Conservation (phyloP, 1,140 invertebrate species). For the Reticulitermes speratus region DNA sequence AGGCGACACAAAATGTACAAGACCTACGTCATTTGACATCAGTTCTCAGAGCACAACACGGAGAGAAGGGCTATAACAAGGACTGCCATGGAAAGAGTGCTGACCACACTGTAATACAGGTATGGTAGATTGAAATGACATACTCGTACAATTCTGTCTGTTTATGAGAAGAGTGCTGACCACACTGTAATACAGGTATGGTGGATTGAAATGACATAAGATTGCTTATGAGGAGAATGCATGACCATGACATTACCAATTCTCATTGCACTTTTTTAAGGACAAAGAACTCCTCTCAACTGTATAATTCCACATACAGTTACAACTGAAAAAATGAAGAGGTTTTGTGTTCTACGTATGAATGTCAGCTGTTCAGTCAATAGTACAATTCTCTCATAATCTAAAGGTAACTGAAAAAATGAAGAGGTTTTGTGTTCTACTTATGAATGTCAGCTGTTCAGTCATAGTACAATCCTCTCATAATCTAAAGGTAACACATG, state of each 20-base stretch:
- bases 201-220: not conserved
- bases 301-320: too few species aligned
- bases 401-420: too few species aligned
- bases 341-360: too few species aligned
- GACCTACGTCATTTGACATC: conserved; percentile 69
- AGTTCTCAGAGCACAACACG: conserved; percentile 63
- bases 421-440: too few species aligned
- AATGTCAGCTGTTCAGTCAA: too few species aligned
- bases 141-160: conserved; percentile 30
- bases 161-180: conserved; percentile 77
- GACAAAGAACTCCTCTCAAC: too few species aligned
- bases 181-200: conserved; percentile 69
- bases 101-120: conserved; percentile 68
- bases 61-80: conserved; percentile 71
- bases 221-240: conserved; percentile 74
- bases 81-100: conserved; percentile 87
- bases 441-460: too few species aligned
- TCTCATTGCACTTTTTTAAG: not conserved
- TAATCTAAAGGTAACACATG: too few species aligned
- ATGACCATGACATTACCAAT: not conserved
- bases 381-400: too few species aligned
- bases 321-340: too few species aligned
- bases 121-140: conserved; percentile 39
- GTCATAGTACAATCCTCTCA: too few species aligned
- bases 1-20: conserved; percentile 64